phyloP scores from a whole-genome alignment of 2,888 invertebrate species.

The Nephrotoma appendiculata region DNA sequence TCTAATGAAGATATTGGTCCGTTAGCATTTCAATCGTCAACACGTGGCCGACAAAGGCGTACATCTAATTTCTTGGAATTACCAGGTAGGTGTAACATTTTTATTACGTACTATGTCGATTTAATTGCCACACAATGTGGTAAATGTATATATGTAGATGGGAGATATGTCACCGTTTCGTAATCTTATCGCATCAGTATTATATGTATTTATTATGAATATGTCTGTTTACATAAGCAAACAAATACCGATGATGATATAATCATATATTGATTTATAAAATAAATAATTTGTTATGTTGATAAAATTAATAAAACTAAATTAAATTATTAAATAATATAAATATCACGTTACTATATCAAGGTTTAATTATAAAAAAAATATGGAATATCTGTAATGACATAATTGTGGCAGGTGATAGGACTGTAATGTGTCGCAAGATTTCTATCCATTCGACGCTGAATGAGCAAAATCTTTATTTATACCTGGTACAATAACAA shows the following conservation, averaged over 20 bases:
- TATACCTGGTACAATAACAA: too few species aligned
- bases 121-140: too few species aligned
- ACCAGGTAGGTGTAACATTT: conserved; percentile 43
- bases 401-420: background rate
- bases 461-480: too few species aligned
- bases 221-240: background rate
- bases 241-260: background rate
- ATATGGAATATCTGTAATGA: background rate
- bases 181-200: background rate
- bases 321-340: background rate
- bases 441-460: too few species aligned
- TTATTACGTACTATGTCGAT: background rate
- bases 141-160: background rate
- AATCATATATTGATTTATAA: background rate
- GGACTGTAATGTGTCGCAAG: too few species aligned
- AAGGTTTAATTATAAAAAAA: background rate
- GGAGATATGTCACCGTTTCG: background rate
- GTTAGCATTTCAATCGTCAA: conserved; percentile 62
- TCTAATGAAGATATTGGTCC: conserved; percentile 70
- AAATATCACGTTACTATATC: background rate
- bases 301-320: background rate
- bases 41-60: conserved; percentile 60
- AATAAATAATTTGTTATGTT: background rate
- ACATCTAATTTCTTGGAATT: conserved; percentile 78
- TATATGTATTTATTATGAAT: too few species aligned